A percentile compares a stretch with the other conserved stretches of the same genome.
Evolutionary conservation across 92 coral and sea anemone genomes (phyloP).

Genomic region (Ricordea florida): DNA sequence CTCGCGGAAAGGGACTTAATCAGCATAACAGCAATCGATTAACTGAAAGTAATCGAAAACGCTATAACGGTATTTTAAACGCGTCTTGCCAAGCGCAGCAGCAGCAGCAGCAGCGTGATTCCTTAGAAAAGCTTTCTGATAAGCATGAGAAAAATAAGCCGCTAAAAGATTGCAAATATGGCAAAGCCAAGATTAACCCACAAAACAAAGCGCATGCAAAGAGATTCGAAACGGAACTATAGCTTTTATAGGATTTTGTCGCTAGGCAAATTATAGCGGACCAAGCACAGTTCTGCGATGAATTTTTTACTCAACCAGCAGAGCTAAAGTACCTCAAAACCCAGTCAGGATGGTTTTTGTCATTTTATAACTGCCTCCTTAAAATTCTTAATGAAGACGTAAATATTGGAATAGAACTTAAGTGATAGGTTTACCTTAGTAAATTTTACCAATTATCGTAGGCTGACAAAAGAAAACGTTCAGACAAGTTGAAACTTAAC

Average conservation of each 20-base stretch:
- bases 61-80: slow-evolving; percentile 6
- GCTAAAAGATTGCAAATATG: background rate
- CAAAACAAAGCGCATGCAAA: slow-evolving; percentile 2
- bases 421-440: no score
- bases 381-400: no score
- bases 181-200: background rate
- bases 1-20: background rate
- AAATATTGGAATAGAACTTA: no score
- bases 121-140: background rate
- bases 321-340: no score
- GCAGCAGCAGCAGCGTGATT: background rate
- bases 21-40: background rate
- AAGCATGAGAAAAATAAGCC: background rate
- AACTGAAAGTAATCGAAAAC: background rate
- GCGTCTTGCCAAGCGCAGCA: background rate
- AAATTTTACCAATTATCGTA: no score
- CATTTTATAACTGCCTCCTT: no score
- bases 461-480: no score
- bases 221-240: slow-evolving; percentile 38
- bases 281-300: no score
- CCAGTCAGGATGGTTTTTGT: no score
- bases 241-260: slow-evolving; percentile 30
- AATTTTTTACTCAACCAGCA: no score
- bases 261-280: background rate
- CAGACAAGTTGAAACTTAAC: no score